Evolutionary conservation across 2,797 vertebrate genomes (phyloP).

Genomic region (Siniperca scherzeri): DNA sequence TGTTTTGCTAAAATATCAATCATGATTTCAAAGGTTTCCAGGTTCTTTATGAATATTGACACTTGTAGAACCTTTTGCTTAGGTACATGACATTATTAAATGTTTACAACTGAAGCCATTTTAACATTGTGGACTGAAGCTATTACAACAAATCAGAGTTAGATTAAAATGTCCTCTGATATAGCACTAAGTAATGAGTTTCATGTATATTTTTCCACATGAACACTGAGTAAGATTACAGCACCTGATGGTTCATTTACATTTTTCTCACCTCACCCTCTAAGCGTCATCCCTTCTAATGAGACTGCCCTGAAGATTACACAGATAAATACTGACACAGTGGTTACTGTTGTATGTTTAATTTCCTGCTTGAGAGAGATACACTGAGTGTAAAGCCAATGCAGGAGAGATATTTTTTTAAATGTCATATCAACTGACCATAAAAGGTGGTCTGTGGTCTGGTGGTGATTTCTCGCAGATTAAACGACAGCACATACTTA

Average conservation of each 20-base stretch:
- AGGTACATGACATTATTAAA: background rate
- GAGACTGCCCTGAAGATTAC: slow-evolving; percentile 17
- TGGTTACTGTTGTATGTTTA: slow-evolving; percentile 54
- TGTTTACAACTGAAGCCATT: background rate
- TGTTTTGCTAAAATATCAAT: background rate
- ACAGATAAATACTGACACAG: slow-evolving; percentile 42
- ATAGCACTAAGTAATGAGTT: background rate
- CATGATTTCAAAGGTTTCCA: slow-evolving; percentile 9
- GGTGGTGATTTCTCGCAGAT: slow-evolving; percentile 50
- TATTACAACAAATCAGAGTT: background rate
- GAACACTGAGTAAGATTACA: slow-evolving; percentile 17
- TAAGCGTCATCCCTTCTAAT: background rate
- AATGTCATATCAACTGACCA: slow-evolving; percentile 38
- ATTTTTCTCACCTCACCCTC: slow-evolving; percentile 12
- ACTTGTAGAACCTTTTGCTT: background rate
- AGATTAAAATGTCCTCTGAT: background rate
- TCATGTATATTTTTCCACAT: background rate
- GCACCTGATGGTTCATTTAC: slow-evolving; percentile 21
- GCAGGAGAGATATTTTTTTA: slow-evolving; percentile 15
- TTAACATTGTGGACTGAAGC: background rate
- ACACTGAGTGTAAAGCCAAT: slow-evolving; percentile 25
- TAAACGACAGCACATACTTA: slow-evolving; percentile 41
- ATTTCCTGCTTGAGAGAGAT: slow-evolving; percentile 69
- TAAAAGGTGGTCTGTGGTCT: slow-evolving; percentile 18
- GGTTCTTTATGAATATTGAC: background rate